Evolutionary conservation across 2,888 invertebrate species (phyloP), one percentile per base, ranked within the genome.

Genomic region (Drosophila mercatorum): DNA sequence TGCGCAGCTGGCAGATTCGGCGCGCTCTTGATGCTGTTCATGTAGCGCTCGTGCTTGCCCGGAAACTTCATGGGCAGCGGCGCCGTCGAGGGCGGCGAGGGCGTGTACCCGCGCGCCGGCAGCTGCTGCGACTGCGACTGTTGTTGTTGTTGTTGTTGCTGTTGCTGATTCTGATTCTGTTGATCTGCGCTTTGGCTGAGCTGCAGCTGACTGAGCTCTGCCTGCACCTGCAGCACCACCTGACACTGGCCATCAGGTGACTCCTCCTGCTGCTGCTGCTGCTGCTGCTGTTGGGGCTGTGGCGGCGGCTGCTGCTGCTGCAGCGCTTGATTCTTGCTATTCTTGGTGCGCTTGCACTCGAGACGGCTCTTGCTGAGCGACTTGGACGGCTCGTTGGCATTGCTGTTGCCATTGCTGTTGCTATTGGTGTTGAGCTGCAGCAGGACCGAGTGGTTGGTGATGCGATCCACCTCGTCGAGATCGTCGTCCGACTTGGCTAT

Each of bases 21-120:
- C 6, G 96, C 96, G 92, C 97, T 97, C 85, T 95, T 95, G 70
- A 96, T 96, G 90, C 96, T 96, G 91, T 96, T 96, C 95, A 96
- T 95, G 74, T 95, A 94, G 64, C 89, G 89, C 72, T 95, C 95
- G 69, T 93, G 93, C 83, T 96, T 96, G 31, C 90, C 94, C 80
- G 95, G 95, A 93, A 97, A 97, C 92, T 97, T 97, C 72, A 96
- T 95, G 3, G 97, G 97, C 81, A 97, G 93, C 28, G 97, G 97
- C 2, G 97, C 97, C 26, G 97, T 97, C 68, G 97, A 96, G 65
- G 97, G 97, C 55, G 97, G 97, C 47, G 97, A 97, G 12, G 96
- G 96, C 5, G 96, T 96, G 80, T 96, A 96, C 43, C 96, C 96
- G 38, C 96, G 94, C 55, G 95, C 92, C 1, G 95, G 95, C 79